Evolutionary conservation across 2,888 invertebrate genomes (phyloP).

Genomic region (Morpho helenor): DNA sequence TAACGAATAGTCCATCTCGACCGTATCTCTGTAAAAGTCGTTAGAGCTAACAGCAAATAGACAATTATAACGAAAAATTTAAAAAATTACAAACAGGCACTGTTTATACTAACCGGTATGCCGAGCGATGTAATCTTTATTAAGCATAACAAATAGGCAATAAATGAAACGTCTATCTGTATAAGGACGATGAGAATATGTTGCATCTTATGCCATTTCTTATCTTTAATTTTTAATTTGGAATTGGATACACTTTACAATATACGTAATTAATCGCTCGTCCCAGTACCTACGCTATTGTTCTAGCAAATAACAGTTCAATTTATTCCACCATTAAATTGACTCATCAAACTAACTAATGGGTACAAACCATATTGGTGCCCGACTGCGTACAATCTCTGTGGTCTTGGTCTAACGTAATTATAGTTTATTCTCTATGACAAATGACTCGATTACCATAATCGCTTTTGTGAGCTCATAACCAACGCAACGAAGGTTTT

Average conservation of each 20-base stretch:
- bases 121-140: too few species aligned
- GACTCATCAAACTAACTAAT: conserved; percentile 20
- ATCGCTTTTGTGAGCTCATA: conserved; percentile 19
- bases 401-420: conserved; percentile 16
- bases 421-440: conserved; percentile 20
- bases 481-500: conserved; percentile 13
- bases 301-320: conserved; percentile 6
- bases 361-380: conserved; percentile 16
- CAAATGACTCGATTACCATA: conserved; percentile 23
- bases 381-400: conserved; percentile 8
- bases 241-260: not conserved
- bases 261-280: not conserved
- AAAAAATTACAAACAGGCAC: too few species aligned
- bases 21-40: too few species aligned
- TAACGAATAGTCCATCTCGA: too few species aligned
- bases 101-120: too few species aligned
- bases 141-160: too few species aligned
- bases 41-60: too few species aligned
- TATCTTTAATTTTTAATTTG: not conserved
- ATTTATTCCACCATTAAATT: conserved; percentile 13
- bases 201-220: too few species aligned
- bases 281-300: conserved; percentile 1
- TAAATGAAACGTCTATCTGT: too few species aligned
- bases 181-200: too few species aligned
- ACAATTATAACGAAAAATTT: too few species aligned